Evolutionary conservation across 2,888 invertebrate species (phyloP), one percentile per base, ranked within the genome.

Genomic region (Arrhopalites spinosus): DNA sequence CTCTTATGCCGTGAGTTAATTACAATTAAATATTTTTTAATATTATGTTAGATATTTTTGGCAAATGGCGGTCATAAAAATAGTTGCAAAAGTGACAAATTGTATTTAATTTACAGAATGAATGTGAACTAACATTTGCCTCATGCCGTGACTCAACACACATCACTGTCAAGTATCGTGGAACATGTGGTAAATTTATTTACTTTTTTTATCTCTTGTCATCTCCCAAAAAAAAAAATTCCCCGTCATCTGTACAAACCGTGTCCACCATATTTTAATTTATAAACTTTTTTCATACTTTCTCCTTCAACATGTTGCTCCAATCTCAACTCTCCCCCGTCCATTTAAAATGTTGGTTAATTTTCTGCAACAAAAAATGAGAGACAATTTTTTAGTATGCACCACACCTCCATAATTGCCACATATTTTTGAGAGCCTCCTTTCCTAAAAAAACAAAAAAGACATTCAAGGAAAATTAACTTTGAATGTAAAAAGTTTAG

Each of bases 101-200:
- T n/a, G n/a, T n/a, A n/a, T n/a, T n/a, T n/a, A n/a, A n/a, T n/a
- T n/a, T n/a, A n/a, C n/a, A n/a, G n/a, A 88, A 86, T 78, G 85
- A 86, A 70, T 88, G 88, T 79, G 87, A 87, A 79, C 84, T 87
- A 78, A 83, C 84, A 63, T 84, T 86, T 77, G 83, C 86, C 36
- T 85, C 88, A 2, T 89, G 89, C 82, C 76, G 81, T 23, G 79
- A 82, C 71, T 84, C 87, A 63, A 86, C 86, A 76, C 87, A 87
- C 66, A 86, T 91, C 72, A 87, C 87, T 81, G 86, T 90, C n/a
- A 83, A 83, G n/a, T 89, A 91, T 84, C 86, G 87, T 23, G 91
- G 91, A 71, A 88, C 88, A 73, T 93, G 93, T 84, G 91, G 92
- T 87, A 85, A 85, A n/a, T n/a, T n/a, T n/a, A n/a, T n/a, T n/a